These are phyloP conservation scores for Lasioglossum villosulum DNA, from an alignment of 2,888 invertebrate species.

Conservation along the genomic window DNA sequence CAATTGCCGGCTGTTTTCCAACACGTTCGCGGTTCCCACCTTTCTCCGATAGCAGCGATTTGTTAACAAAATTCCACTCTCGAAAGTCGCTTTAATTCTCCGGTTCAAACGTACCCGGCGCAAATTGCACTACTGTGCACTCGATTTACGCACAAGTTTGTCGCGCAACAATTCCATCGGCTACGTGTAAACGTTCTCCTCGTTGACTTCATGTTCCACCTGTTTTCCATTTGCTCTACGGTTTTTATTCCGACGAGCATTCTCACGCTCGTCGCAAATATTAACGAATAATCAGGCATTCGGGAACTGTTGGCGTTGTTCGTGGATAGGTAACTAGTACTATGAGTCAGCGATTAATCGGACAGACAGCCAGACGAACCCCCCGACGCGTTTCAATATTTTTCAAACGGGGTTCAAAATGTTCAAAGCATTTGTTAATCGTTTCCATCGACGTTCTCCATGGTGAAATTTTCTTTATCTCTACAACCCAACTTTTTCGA, in stretches of 20 bases:
- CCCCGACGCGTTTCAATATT: background rate
- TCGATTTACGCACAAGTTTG: conserved; percentile 20
- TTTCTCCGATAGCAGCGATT: conserved; percentile 14
- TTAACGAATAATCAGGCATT: background rate
- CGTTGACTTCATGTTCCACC: conserved; percentile 8
- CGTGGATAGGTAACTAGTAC: background rate
- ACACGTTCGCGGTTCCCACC: background rate
- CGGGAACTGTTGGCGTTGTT: background rate
- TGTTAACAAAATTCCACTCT: conserved; percentile 36
- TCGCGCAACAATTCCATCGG: conserved; percentile 27
- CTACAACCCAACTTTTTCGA: too few species aligned
- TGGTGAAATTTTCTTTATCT: background rate
- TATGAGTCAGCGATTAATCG: background rate
- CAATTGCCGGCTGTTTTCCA: background rate
- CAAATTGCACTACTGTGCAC: conserved; percentile 27
- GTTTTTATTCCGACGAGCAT: background rate
- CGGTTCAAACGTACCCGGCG: conserved; percentile 16
- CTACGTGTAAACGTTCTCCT: background rate
- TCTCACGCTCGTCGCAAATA: background rate
- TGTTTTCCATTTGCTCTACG: background rate
- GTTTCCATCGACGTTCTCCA: too few species aligned
- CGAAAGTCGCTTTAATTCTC: conserved; percentile 17
- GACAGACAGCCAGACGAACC: background rate
- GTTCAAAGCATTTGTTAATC: too few species aligned
- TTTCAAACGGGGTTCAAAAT: background rate